These are phyloP conservation scores for Gymnogyps californianus DNA, from an alignment of 2,113 vertebrate genomes.

Conservation along the genomic window DNA sequence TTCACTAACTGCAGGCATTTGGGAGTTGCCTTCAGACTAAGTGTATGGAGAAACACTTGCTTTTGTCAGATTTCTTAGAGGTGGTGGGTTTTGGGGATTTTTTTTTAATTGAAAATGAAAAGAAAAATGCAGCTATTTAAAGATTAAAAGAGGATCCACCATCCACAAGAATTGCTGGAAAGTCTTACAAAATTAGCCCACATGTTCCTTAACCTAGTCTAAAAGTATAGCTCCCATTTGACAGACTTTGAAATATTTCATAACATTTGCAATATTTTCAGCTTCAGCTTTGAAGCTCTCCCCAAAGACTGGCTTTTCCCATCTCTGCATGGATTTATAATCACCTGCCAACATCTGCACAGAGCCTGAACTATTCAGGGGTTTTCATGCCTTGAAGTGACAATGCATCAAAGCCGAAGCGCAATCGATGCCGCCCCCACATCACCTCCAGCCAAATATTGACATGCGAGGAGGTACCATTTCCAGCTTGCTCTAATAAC, in stretches of 20 bases:
- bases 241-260: conserved; percentile 12
- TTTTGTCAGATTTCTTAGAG: background rate
- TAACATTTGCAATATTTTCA: background rate
- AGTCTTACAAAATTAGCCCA: background rate
- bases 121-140: background rate
- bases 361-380: background rate
- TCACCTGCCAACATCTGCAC: conserved; percentile 10
- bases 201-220: background rate
- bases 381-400: conserved; percentile 17
- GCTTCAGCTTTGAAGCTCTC: conserved; percentile 21
- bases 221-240: background rate
- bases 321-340: conserved; percentile 5
- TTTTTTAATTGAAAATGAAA: background rate
- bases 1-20: background rate
- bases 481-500: background rate
- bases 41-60: background rate
- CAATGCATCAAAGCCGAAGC: background rate
- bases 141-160: background rate
- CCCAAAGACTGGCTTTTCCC: background rate
- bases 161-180: background rate
- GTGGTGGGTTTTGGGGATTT: background rate
- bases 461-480: background rate
- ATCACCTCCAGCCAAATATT: background rate
- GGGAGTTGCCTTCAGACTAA: background rate
- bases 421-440: background rate